Evolutionary conservation across 2,888 invertebrate species (phyloP).

Genomic region (Ornithoptera alexandrae): DNA sequence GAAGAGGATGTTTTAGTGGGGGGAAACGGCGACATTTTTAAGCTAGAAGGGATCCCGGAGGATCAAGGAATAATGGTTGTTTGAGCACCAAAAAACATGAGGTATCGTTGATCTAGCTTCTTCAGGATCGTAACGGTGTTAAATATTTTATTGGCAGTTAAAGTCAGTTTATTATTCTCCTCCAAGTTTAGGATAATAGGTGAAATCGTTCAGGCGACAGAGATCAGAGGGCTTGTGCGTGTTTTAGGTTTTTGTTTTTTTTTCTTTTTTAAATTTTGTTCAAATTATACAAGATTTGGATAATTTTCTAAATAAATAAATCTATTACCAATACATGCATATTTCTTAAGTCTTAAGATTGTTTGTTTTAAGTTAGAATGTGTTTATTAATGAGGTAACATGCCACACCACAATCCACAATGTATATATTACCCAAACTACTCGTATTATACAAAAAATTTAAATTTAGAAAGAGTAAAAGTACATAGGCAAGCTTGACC

Average conservation of each 20-base stretch:
- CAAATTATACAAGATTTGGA: no score
- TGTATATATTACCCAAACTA: no score
- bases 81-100: conserved; percentile 54
- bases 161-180: conserved; percentile 68
- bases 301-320: no score
- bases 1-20: conserved; percentile 24
- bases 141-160: conserved; percentile 77
- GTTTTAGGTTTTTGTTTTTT: background rate
- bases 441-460: no score
- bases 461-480: no score
- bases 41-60: conserved; percentile 14
- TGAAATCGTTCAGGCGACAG: conserved; percentile 64
- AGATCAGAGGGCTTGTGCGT: conserved; percentile 40
- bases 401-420: no score
- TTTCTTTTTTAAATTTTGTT: background rate
- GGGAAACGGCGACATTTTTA: conserved; percentile 18
- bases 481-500: no score
- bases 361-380: no score
- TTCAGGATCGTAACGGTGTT: conserved; percentile 59
- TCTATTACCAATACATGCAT: no score
- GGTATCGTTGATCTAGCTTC: conserved; percentile 62
- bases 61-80: conserved; percentile 48
- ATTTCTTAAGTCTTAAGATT: no score
- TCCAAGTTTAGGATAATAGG: conserved; percentile 73
- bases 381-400: no score